These are phyloP conservation scores for Ctenopoma kingsleyae DNA, from an alignment of 2,797 vertebrate species.

Conservation along the genomic window DNA sequence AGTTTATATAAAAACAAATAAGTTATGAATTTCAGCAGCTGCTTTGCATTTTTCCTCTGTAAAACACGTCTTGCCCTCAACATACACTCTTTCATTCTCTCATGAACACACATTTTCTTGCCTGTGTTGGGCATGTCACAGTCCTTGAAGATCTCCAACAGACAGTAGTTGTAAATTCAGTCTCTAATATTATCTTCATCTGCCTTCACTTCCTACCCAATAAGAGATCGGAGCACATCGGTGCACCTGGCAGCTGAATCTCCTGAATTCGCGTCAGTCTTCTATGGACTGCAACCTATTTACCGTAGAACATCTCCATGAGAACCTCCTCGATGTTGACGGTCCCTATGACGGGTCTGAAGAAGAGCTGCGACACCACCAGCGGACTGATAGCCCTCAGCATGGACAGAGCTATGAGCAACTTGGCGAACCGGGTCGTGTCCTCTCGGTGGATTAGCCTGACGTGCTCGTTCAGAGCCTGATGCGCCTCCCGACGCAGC, in stretches of 20 bases:
- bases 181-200: slow-evolving; percentile 15
- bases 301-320: slow-evolving; percentile 96
- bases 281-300: slow-evolving; percentile 78
- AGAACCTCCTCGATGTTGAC: slow-evolving; percentile 98
- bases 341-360: slow-evolving; percentile 93
- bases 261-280: slow-evolving; percentile 31
- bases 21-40: slow-evolving; percentile 82
- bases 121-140: slow-evolving; percentile 34
- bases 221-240: slow-evolving; percentile 17
- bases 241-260: slow-evolving; percentile 28
- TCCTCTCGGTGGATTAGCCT: slow-evolving; percentile 90
- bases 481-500: slow-evolving; percentile 93
- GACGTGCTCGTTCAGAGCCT: slow-evolving; percentile 94
- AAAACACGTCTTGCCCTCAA: slow-evolving; percentile 30
- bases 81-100: slow-evolving; percentile 25
- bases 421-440: slow-evolving; percentile 90
- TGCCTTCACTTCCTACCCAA: slow-evolving; percentile 25
- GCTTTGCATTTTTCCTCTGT: slow-evolving; percentile 65
- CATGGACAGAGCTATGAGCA: slow-evolving; percentile 92
- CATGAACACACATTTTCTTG: slow-evolving; percentile 1
- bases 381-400: slow-evolving; percentile 91
- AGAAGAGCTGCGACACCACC: slow-evolving; percentile 94
- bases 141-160: slow-evolving; percentile 46
- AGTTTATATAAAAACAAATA: slow-evolving; percentile 94
- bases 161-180: slow-evolving; percentile 27